phyloP scores from a whole-genome alignment of 2,797 vertebrate species.

The Aselliscus stoliczkanus region DNA sequence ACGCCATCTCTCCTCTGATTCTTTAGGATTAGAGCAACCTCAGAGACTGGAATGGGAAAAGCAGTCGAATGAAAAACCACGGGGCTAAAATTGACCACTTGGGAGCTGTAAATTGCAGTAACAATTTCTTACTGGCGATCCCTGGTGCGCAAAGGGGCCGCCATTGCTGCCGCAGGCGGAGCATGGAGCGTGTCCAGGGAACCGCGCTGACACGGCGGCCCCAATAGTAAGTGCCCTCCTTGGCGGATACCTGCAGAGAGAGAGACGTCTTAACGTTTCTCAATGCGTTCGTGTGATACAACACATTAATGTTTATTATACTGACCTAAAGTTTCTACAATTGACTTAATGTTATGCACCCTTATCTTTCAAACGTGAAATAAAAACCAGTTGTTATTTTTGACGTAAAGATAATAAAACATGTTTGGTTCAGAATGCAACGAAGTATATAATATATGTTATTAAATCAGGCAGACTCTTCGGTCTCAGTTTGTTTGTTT shows the following conservation, averaged over 20 bases:
- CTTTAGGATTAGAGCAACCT: neutral
- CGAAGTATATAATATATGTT: neutral
- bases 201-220: rapidly evolving
- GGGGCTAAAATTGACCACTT: neutral
- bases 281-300: neutral
- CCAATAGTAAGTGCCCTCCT: rapidly evolving
- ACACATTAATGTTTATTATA: neutral
- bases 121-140: neutral
- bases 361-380: neutral
- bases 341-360: neutral
- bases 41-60: neutral
- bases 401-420: neutral
- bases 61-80: neutral
- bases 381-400: neutral
- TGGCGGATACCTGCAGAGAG: neutral
- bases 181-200: rapidly evolving
- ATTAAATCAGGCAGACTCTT: neutral
- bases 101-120: neutral
- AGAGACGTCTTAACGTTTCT: neutral
- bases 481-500: neutral
- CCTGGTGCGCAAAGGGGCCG: rapidly evolving
- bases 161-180: rapidly evolving
- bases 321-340: neutral
- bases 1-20: neutral
- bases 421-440: neutral